Evolutionary conservation across 2,888 invertebrate genomes (phyloP).

Genomic region (Axea sp.): DNA sequence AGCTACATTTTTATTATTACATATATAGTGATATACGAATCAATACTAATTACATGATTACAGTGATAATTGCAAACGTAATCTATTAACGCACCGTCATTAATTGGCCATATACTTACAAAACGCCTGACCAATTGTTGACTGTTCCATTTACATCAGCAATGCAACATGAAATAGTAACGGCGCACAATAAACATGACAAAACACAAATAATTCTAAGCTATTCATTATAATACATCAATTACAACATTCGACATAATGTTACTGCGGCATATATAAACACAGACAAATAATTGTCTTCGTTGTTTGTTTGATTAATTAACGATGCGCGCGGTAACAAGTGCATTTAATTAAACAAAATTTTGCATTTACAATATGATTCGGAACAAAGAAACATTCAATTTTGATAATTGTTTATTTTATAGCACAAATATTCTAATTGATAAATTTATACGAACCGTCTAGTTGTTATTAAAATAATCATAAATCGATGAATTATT

Average conservation of each 20-base stretch:
- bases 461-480: not conserved
- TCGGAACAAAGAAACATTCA: conserved; percentile 12
- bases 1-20: conserved; percentile 4
- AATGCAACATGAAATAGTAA: conserved; percentile 3
- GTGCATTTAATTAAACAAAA: conserved; percentile 39
- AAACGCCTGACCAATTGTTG: conserved; percentile 40
- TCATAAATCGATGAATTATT: not conserved
- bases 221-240: conserved; percentile 34
- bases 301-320: conserved; percentile 42
- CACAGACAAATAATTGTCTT: conserved; percentile 23
- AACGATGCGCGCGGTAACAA: conserved; percentile 28
- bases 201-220: conserved; percentile 41
- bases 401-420: conserved; percentile 22
- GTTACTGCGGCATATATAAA: conserved; percentile 6
- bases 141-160: conserved; percentile 23
- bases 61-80: conserved; percentile 19
- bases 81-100: conserved; percentile 29
- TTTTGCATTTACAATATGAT: conserved; percentile 14
- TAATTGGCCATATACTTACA: conserved; percentile 35
- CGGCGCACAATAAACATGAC: conserved; percentile 12
- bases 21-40: not conserved
- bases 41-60: conserved; percentile 25
- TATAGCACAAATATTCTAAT: conserved; percentile 13
- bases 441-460: conserved; percentile 2
- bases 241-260: conserved; percentile 18